Base-by-base conservation (phyloP, 2,113 vertebrate species). In the Melanostigma gelatinosum region DNA sequence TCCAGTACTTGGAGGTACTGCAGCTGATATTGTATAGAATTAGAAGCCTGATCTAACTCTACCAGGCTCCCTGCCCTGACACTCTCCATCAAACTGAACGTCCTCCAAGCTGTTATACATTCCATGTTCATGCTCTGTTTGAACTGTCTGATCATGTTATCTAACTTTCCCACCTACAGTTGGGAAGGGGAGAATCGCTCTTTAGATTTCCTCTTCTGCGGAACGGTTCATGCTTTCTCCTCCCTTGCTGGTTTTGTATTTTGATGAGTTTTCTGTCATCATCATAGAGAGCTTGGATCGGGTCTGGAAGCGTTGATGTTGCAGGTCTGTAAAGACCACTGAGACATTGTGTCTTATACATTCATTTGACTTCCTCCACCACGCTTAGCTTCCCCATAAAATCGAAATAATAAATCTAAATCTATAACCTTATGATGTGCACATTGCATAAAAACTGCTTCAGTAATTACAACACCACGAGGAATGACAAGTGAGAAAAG, bases 401-500 rank as follows among this genome's bases (percentile, higher is more conserved):
- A 80, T 22, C 34, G 36, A 32, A 34, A 34, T 34, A 34, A 34
- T 34, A 34, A 5, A 34, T 34, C 34, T 34, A 6, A 34, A 62
- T 60, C n/a, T 55, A 27, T 57, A 11, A 57, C 4, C 1, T 27
- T 16, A 70, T 34, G 15, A 24, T 2, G 2, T 24, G 12, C 12
- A 29, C 18, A 70, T 18, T 54, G 8, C 9, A 29, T n/a, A 60
- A 24, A 18, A 80, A 20, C 16, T 24, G 32, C 20, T 32, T 44
- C 4, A 29, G 24, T 66, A 32, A 38, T 60, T n/a, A 15, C 38
- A 55, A 72, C 38, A 70, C 48, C 63, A 83, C 8, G 20, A 80
- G 67, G 46, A 72, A 61, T 80, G 83, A 57, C 42, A 79, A 50
- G 0, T 67, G 81, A 83, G 74, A 87, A 83, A 42, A 42, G 4